Base-by-base conservation (phyloP, 2,888 invertebrate species). In the Lacanobia wlatinum region DNA sequence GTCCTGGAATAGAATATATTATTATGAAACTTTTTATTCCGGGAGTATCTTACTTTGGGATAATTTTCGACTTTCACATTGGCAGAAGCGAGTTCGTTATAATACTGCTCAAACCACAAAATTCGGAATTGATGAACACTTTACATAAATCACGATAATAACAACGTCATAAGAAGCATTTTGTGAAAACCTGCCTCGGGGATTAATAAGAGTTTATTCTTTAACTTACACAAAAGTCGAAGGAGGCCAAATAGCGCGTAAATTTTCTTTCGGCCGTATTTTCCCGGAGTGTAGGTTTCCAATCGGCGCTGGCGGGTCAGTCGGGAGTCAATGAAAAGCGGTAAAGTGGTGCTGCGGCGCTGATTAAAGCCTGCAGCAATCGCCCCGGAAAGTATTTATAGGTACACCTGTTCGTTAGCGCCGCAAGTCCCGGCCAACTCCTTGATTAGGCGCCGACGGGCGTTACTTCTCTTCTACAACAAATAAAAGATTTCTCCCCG, bases 331-430 rank as follows among this genome's bases (percentile, higher is more conserved):
- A 95, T 96, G 95, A 94, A 95, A 94, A 94, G 93, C 93, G 94
- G 95, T 95, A 95, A 95, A 95, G 93, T 94, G 95, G 93, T 94
- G 92, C 93, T 92, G 92, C 89, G 91, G 93, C 90, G 94, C 95
- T 96, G 96, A 96, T 96, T 96, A 96, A 96, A 95, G 95, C 96
- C 96, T 94, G 94, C 89, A 96, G 96, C 95, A 95, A 96, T 96
- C 94, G 93, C 94, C 93, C 90, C 93, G 94, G 94, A 94, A 95
- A 95, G 95, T 96, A 96, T 96, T 96, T 96, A 96, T 96, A 95
- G 95, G 95, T 95, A 94, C 95, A 96, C 95, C 95, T 96, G 96
- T 95, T 96, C 96, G 96, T 96, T 96, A 96, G 95, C 91, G 92
- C 93, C 93, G 91, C 93, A 90, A 93, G 93, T 91, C 92, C 92